These are phyloP conservation scores for Ptychoptera albimana DNA, from an alignment of 2,888 invertebrate species.

Conservation along the genomic window DNA sequence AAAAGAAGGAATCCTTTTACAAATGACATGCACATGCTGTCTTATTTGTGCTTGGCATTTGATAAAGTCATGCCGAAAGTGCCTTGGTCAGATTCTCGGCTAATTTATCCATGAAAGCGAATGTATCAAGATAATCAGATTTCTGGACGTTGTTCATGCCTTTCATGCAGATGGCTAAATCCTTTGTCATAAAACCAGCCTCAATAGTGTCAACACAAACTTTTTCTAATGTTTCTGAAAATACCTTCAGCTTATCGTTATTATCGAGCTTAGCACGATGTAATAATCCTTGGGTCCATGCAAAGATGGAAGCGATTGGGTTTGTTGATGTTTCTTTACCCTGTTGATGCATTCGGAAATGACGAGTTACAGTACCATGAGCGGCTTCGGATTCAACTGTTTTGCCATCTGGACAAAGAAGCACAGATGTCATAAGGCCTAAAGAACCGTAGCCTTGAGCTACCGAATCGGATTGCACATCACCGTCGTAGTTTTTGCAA, in stretches of 20 bases:
- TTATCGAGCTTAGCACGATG: slow-evolving; percentile 90
- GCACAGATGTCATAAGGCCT: slow-evolving; percentile 95
- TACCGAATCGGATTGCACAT: slow-evolving; percentile 96
- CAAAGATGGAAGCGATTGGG: slow-evolving; percentile 97
- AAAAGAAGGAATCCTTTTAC: too few relatives aligned
- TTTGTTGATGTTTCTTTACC: slow-evolving; percentile 98
- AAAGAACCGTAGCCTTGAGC: slow-evolving; percentile 94
- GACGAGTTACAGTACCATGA: slow-evolving; percentile 91
- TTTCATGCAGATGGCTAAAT: slow-evolving; percentile 95
- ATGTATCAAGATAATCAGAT: slow-evolving; percentile 87
- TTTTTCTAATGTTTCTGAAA: slow-evolving; percentile 72
- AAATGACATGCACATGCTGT: too few relatives aligned
- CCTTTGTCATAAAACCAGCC: slow-evolving; percentile 92
- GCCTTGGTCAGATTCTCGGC: slow-evolving; percentile 71
- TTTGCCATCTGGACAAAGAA: slow-evolving; percentile 93
- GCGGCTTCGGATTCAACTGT: slow-evolving; percentile 98
- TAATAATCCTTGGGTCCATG: slow-evolving; percentile 87
- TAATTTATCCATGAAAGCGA: slow-evolving; percentile 90
- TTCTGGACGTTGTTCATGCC: slow-evolving; percentile 59
- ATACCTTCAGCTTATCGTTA: slow-evolving; percentile 57
- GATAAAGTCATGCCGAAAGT: slow-evolving; percentile 19
- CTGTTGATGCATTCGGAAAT: slow-evolving; percentile 76
- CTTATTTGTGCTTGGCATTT: too few relatives aligned
- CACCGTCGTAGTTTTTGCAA: slow-evolving; percentile 98
- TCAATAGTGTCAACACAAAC: slow-evolving; percentile 94